Percentiles rank a stretch among this genome's conserved stretches.
These are phyloP conservation scores for Sphenopsis melanotis DNA, from an alignment of 2,797 vertebrate genomes.

Conservation along the genomic window DNA sequence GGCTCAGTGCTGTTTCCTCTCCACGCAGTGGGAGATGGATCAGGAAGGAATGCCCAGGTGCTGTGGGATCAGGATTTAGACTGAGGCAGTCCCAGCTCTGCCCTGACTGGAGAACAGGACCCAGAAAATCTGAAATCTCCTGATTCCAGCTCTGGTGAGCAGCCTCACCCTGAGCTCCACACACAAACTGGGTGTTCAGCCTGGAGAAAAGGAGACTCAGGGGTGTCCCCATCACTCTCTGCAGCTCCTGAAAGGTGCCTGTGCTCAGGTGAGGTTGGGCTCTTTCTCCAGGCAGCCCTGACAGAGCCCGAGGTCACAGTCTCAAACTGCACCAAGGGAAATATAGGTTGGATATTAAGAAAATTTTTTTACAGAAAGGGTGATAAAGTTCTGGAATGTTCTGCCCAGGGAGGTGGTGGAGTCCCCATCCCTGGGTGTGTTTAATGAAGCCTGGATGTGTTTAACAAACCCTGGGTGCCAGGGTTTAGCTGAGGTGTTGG, in stretches of 20 bases:
- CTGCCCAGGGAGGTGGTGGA: accelerated
- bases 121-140: not conserved
- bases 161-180: not conserved
- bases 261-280: not conserved
- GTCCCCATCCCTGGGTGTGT: not conserved
- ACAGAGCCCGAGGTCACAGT: not conserved
- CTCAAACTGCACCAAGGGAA: accelerated
- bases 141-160: not conserved
- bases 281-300: not conserved
- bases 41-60: not conserved
- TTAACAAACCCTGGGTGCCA: not conserved
- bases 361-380: accelerated
- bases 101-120: not conserved
- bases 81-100: not conserved
- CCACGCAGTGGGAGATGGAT: not conserved
- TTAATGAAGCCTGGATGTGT: not conserved
- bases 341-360: accelerated
- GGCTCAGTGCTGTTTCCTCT: not conserved
- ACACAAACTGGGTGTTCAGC: too few species aligned
- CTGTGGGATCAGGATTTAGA: not conserved
- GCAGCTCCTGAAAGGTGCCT: not conserved
- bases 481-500: accelerated
- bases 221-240: accelerated
- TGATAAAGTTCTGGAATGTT: not conserved
- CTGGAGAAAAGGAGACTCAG: not conserved